These are phyloP conservation scores for Lamellibrachia satsuma DNA, from an alignment of 2,888 invertebrate genomes.

Conservation along the genomic window DNA sequence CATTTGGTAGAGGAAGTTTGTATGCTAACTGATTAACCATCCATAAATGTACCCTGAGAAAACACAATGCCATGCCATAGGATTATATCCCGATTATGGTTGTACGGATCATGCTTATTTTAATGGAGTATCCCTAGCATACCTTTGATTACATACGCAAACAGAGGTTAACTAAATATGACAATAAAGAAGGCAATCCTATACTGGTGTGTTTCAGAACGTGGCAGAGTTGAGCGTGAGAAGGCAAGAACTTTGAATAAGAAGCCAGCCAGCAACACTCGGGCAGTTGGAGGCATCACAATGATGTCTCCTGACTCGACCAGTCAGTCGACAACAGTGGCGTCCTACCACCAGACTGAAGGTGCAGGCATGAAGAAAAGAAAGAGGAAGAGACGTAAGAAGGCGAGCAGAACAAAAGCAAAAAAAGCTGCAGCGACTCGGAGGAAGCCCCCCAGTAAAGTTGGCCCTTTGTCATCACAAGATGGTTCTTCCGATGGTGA, in stretches of 20 bases:
- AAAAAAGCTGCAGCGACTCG: not conserved
- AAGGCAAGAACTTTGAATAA: not conserved
- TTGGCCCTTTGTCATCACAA: not conserved
- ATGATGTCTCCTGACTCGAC: not conserved
- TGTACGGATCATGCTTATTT: not conserved
- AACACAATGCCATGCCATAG: not conserved
- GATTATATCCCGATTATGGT: not conserved
- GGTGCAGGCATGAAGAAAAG: not conserved
- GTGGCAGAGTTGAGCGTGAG: not conserved
- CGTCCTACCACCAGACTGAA: not conserved
- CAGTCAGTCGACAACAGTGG: not conserved
- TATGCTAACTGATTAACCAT: not conserved
- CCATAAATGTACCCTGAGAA: not conserved
- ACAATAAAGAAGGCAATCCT: not conserved
- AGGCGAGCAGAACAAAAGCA: not conserved
- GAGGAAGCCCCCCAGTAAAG: not conserved
- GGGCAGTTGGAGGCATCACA: not conserved
- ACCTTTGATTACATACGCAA: not conserved
- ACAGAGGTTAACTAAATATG: not conserved
- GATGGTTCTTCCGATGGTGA: not conserved
- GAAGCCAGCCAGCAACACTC: not conserved
- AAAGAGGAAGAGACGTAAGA: conserved; percentile 1
- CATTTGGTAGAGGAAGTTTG: not conserved
- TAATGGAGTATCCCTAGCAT: not conserved
- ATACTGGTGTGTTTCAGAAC: not conserved